Evolutionary conservation across 2,888 invertebrate genomes (phyloP), one percentile per base, ranked within the genome.

Genomic region (Yponomeuta plumbellus): DNA sequence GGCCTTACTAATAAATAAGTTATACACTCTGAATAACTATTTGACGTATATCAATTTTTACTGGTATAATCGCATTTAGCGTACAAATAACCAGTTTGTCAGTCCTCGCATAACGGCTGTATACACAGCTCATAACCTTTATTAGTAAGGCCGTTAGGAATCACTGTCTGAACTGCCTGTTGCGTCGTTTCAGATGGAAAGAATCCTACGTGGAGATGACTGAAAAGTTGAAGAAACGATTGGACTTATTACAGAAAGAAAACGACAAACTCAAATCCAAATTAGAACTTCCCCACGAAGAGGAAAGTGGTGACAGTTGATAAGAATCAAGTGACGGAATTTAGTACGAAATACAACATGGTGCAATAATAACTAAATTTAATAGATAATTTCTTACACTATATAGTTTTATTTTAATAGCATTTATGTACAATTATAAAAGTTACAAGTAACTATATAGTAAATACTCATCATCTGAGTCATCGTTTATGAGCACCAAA

Each of bases 171-270:
- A 56, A 22, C 10, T 17, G 39, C 61, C 11, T 23, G 59, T 62
- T 39, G 62, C 63, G 34, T 67, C 61, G 39, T 67, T 40, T 67
- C 76, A 94, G 94, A 69, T 95, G 95, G 93, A 93, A 93, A 75
- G 86, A 88, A 44, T 93, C 94, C n/a, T 91, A 94, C 39, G 84
- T 93, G 67, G 92, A 93, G 64, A 90, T 95, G 73, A 92, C 93
- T 1, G 83, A 85, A 0, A 94, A 92, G 78, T 89, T 95, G 66
- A 94, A 94, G 79, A 86, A 81, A 23, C 91, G 92, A 74, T 82
- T 94, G 26, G 83, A 91, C 68, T 88, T 91, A 64, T 78, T 94
- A 34, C 88, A 92, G 67, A 85, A 81, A 59, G 93, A 94, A 77
- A 92, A 94, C 68, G 84, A 83, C 3, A 80, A 84, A 21, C 76